Evolutionary conservation across 2,888 invertebrate genomes (phyloP).

Genomic region (Diarsia mendica): DNA sequence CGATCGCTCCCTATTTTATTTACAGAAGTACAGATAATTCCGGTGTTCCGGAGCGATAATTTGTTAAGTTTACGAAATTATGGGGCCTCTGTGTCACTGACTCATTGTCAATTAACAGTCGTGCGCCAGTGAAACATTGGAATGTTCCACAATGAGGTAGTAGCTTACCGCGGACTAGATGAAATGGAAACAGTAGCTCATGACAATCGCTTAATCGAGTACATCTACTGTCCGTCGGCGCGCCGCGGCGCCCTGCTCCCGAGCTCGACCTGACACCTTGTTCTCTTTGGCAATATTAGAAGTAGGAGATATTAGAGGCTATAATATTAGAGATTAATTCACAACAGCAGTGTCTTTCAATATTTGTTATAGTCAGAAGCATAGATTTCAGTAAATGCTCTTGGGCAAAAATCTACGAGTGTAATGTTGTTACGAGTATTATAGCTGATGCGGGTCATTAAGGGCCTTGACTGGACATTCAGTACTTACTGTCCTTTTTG

Average conservation of each 20-base stretch:
- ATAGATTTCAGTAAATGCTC: not conserved
- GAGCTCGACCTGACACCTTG: not conserved
- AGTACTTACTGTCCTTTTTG: not conserved
- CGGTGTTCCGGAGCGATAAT: too few species aligned
- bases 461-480: not conserved
- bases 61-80: constrained; percentile 1
- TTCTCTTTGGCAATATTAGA: not conserved
- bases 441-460: not conserved
- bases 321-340: not conserved
- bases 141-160: constrained; percentile 24
- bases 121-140: not conserved
- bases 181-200: constrained; percentile 22
- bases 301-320: not conserved
- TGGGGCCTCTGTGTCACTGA: not conserved
- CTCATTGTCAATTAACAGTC: not conserved
- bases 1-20: not conserved
- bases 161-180: constrained; percentile 14
- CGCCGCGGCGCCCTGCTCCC: constrained; percentile 5
- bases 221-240: constrained; percentile 20
- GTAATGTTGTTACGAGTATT: too few species aligned
- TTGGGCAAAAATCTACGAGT: not conserved
- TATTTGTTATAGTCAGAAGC: not conserved
- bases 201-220: constrained; percentile 50
- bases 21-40: not conserved
- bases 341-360: not conserved